Conservation (phyloP, 2,888 invertebrate species). For the Synergus laeviventris region DNA sequence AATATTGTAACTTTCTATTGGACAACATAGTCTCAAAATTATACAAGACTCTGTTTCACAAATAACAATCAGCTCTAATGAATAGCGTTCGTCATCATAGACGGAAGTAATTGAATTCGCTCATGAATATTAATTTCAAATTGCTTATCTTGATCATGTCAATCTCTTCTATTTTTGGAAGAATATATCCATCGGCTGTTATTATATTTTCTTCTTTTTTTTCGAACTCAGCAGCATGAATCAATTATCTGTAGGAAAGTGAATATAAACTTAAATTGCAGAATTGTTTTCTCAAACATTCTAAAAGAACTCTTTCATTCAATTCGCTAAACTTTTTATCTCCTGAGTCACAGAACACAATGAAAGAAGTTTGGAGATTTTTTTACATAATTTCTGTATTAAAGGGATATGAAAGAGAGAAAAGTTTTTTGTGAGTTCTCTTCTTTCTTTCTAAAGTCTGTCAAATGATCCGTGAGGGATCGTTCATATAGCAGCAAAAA, state of each 20-base stretch:
- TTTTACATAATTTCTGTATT: not conserved
- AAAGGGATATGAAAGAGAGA: slow-evolving; percentile 13
- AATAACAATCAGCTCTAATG: slow-evolving; percentile 1
- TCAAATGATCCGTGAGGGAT: slow-evolving; percentile 28
- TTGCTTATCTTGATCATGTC: not conserved
- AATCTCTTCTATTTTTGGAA: not conserved
- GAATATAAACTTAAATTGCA: not conserved
- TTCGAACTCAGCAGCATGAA: not conserved
- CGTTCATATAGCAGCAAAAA: slow-evolving; percentile 6
- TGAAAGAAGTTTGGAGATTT: not conserved
- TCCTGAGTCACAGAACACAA: not conserved
- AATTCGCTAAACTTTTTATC: not conserved
- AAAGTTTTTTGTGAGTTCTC: not conserved
- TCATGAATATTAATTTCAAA: slow-evolving; percentile 14
- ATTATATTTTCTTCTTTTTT: not conserved
- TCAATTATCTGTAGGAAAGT: not conserved
- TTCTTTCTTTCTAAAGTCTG: slow-evolving; percentile 16
- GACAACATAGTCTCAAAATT: not conserved
- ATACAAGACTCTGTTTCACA: not conserved
- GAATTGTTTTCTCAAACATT: not conserved
- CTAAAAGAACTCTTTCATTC: not conserved
- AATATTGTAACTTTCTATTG: not conserved
- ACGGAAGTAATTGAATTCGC: not conserved
- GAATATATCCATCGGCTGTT: not conserved
- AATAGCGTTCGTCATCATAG: not conserved